Base-by-base conservation (phyloP, 2,113 vertebrate species). In the Pluvianellus socialis region DNA sequence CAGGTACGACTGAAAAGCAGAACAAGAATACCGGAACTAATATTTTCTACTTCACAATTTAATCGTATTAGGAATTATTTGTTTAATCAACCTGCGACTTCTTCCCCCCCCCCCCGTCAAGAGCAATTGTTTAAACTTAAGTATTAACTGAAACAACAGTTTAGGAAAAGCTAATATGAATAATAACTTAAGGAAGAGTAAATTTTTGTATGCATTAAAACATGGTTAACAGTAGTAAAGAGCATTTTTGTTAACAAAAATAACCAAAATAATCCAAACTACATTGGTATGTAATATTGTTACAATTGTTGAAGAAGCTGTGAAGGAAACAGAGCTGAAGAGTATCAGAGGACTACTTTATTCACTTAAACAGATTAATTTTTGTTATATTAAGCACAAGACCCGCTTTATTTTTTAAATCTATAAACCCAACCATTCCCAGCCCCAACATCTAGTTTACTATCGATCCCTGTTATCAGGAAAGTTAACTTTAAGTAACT, bases 401-500 rank as follows among this genome's bases (percentile, higher is more conserved):
- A 4, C 2, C 2, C 8, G 20, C 9, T 81, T 61, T 7, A 33
- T 1, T 49, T 86, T 53, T 33, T 14, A 13, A 35, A 14, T 12
- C 14, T 52, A 7, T 4, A 62, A 94, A 70, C 11, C 19, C 0
- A 50, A 12, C 47, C 52, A 33, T 8, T 42, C 14, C 52, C 32
- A 58, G 63, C 11, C 16, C 7, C 8, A 14, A 24, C 2, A 14
- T 3, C 12, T 33, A 35, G 12, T 20, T 71, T 26, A 28, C 2
- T 14, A 13, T 7, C 4, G 7, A 40, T 10, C 32, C 20, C 45
- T 17, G 2, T 6, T 12, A 47, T 0, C 7, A 1, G 49, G 58
- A 72, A 47, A 65, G 52, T 20, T 4, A 56, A 44, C 8, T 49
- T 52, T 3, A 42, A n/a, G 4, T 20, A 23, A 21, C 17, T 82